Evolutionary conservation across 2,113 vertebrate species (phyloP).

Genomic region (Geococcyx californianus): DNA sequence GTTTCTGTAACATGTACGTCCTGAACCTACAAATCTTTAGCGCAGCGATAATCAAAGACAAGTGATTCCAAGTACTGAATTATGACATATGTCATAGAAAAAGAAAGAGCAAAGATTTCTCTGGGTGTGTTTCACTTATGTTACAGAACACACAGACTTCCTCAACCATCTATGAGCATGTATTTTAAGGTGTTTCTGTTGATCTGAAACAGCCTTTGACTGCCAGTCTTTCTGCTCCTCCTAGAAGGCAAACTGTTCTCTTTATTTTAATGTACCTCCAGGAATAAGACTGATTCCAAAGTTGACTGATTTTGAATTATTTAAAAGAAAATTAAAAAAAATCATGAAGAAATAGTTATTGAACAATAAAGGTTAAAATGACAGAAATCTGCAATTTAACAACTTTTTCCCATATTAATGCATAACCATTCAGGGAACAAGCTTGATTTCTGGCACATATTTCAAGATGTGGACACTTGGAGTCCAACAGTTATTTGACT

Average conservation of each 20-base stretch:
- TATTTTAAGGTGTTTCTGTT: neutral
- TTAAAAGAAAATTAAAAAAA: neutral
- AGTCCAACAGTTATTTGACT: neutral
- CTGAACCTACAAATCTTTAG: neutral
- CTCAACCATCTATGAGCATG: neutral
- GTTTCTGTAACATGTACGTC: neutral
- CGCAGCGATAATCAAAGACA: neutral
- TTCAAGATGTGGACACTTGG: neutral
- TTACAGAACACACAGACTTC: neutral
- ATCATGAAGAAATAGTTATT: neutral
- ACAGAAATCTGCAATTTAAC: neutral
- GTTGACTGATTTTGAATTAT: neutral
- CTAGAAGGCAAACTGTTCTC: neutral
- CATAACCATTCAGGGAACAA: neutral
- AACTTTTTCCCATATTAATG: neutral
- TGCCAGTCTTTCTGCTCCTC: neutral
- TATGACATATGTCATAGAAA: neutral
- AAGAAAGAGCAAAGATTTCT: neutral
- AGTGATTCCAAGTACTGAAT: neutral
- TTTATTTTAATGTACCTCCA: neutral
- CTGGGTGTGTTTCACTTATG: neutral
- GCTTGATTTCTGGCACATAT: neutral
- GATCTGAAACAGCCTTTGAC: neutral
- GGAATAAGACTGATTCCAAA: neutral
- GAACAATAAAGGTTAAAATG: neutral